A percentile compares a stretch with the other conserved stretches of the same genome.
phyloP scores from a whole-genome alignment of 53 echinoderm and acorn worm species.

The Mesocentrotus franciscanus region DNA sequence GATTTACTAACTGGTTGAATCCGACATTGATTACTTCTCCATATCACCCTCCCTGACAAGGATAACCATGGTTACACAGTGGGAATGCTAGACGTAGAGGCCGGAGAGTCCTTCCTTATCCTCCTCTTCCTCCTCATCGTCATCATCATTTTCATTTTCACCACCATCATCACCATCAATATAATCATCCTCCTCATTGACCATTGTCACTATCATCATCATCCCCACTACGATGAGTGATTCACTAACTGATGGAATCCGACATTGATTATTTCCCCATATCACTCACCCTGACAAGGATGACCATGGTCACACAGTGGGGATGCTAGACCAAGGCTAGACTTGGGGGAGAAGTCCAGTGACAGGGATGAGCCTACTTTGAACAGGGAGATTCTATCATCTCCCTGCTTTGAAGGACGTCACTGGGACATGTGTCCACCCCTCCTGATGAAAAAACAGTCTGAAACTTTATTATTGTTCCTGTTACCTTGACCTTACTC shows the following conservation, averaged over 20 bases:
- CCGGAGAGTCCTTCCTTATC: not conserved
- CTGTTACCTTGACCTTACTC: not conserved
- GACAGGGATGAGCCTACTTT: not conserved
- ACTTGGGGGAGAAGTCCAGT: not conserved
- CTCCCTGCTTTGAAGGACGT: not conserved
- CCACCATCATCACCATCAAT: not conserved
- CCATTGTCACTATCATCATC: not conserved
- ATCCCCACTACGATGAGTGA: not conserved
- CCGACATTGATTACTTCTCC: constrained; percentile 1
- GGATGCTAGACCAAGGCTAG: constrained; percentile 12
- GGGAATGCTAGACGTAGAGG: not conserved
- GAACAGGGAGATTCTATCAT: too few species aligned
- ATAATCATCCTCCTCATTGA: not conserved
- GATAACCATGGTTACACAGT: not conserved
- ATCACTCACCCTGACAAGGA: not conserved
- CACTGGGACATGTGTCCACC: not conserved
- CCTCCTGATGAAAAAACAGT: not conserved
- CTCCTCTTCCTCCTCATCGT: not conserved
- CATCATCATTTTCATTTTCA: not conserved
- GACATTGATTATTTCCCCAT: constrained; percentile 30
- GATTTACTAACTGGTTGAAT: not conserved
- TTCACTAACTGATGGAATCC: not conserved
- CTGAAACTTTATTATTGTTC: not conserved
- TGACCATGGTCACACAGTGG: constrained; percentile 15
- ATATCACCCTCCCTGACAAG: not conserved